Evolutionary conservation across 2,888 invertebrate species (phyloP), one percentile per base, ranked within the genome.

Genomic region (Tanaodytes sp.): DNA sequence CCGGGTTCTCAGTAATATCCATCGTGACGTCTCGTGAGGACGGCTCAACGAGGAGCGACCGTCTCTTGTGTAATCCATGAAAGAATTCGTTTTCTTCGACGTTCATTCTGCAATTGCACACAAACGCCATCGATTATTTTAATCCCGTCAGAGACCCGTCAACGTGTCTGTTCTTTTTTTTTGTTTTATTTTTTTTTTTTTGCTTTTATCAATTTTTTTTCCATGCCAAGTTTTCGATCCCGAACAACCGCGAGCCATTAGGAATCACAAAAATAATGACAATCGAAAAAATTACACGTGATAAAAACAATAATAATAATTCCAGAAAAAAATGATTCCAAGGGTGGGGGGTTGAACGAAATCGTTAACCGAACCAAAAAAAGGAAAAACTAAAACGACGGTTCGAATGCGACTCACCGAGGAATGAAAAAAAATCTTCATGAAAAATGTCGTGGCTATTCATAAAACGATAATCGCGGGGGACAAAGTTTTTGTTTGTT

Each of bases 31-130:
- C 63, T 64, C 69, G 64, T 48, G 55, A 63, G 66, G 45, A 62
- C 71, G 65, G 52, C 57, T 66, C 49, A 54, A 54, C 65, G 62
- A 39, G 66, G 55, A 65, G 43, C 58, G 52, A 51, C 52, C 58
- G 68, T 69, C 57, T 65, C 65, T 63, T 67, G 52, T 67, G 51
- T 61, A 63, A 67, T 67, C 71, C 71, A 71, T 71, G 63, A 61
- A 67, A 63, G 59, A 64, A 61, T 65, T 61, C 54, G 64, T 65
- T 61, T 57, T 55, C 51, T 57, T 61, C 57, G 65, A 61, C 46
- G 64, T 40, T 65, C 70, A 65, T 70, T 65, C 70, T 70, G 61
- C 39, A 70, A 70, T 61, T 42, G 30, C 52, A 61, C 31, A 54
- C 46, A 54, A 67, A 67, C 36, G 33, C 16, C 27, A 19, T 52